Evolutionary conservation across 2,888 invertebrate species (phyloP), one percentile per base, ranked within the genome.

Genomic region (Synanthedon vespiformis): DNA sequence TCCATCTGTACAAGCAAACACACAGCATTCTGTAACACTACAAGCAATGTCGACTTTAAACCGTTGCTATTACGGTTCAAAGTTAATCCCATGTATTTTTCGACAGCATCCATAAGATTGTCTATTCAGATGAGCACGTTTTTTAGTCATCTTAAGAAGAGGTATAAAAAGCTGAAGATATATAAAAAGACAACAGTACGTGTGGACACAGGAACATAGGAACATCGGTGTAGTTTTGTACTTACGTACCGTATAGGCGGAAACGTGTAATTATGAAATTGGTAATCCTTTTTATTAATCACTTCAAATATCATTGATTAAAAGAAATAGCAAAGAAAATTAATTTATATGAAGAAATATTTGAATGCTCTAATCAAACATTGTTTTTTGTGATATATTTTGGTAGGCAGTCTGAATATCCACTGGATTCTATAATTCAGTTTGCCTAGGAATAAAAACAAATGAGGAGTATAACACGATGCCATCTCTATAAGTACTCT

Each of bases 81-180:
- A 50, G 40, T 54, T 6, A n/a, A 44, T n/a, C 5, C 14, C 34
- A 13, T 49, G 16, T 52, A 34, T 40, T 51, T 48, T 50, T 40
- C 18, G 55, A 40, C 54, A 5, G 71, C 55, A 69, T 52, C 58
- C 40, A 52, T 63, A 69, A 56, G 40, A 60, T 69, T 56, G 78
- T 57, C 51, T 57, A 64, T 58, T 63, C 61, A 63, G 13, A 50
- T 67, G 59, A 68, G 78, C 81, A 77, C 72, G 82, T 81, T 83
- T 82, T 80, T 80, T 76, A 68, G 75, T 66, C 70, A 74, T 70
- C 71, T 77, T 78, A 75, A 70, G 68, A 70, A 70, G 68, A 63
- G 70, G 76, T 84, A 85, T 85, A 85, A 77, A 74, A 80, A 80
- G 78, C 72, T 72, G 72, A 76, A 71, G 72, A 67, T 63, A 63